Percentiles rank a stretch among this genome's conserved stretches.
Evolutionary conservation across 2,888 invertebrate genomes (phyloP).

Genomic region (Trimorus sp.): DNA sequence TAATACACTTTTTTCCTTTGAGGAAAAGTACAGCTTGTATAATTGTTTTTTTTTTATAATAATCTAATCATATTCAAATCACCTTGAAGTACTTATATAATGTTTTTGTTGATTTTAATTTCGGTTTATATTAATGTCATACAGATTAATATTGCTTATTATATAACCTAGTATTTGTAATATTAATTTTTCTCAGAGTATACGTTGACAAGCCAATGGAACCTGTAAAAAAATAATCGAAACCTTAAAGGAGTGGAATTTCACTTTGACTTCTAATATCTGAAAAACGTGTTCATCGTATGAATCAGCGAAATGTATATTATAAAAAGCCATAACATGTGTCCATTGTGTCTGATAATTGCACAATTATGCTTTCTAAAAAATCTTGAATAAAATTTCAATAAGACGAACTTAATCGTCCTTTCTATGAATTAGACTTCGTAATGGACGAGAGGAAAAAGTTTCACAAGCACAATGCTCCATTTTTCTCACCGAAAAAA

Average conservation of each 20-base stretch:
- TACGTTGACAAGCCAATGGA: neutral
- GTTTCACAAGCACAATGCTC: neutral
- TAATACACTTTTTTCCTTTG: neutral
- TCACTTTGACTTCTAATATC: conserved; percentile 32
- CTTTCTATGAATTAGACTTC: conserved; percentile 21
- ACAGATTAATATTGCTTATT: too few species aligned
- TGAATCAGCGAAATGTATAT: conserved; percentile 54
- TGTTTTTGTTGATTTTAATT: neutral
- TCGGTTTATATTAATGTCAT: too few species aligned
- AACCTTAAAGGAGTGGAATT: conserved; percentile 17
- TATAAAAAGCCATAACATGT: conserved; percentile 25
- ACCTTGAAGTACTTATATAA: neutral
- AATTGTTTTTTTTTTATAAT: too few species aligned
- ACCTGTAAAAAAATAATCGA: conserved; percentile 21
- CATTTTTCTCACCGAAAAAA: neutral
- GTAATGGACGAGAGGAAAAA: conserved; percentile 19
- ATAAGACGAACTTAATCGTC: conserved; percentile 37
- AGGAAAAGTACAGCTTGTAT: too few species aligned
- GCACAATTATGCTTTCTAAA: conserved; percentile 46
- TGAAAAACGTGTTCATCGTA: conserved; percentile 43
- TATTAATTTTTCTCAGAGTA: too few species aligned
- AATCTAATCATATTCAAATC: neutral
- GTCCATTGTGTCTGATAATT: conserved; percentile 36
- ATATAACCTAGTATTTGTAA: too few species aligned
- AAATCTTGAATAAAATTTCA: conserved; percentile 43